Percentiles rank a stretch among this genome's conserved stretches.
Conservation (phyloP, 2,797 vertebrate species). For the Sphenodon punctatus region DNA sequence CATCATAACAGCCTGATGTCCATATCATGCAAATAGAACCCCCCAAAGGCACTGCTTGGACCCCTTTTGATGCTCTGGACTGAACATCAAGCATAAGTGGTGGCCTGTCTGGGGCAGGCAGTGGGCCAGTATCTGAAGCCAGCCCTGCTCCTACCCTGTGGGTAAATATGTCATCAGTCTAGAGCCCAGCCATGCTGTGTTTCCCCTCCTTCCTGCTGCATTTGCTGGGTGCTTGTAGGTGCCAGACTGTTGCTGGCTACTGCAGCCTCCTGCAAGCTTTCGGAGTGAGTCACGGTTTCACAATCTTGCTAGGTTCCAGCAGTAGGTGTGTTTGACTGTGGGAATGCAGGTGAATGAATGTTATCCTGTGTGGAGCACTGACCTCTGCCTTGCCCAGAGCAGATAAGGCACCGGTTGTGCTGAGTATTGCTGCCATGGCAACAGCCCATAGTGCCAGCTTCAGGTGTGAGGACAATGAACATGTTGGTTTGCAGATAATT, state of each 20-base stretch:
- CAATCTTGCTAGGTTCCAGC: background rate
- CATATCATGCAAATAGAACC: background rate
- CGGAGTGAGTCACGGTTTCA: background rate
- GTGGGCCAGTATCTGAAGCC: no score
- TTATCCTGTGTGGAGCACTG: no score
- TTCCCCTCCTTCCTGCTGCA: background rate
- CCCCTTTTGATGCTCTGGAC: no score
- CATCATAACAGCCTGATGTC: no score
- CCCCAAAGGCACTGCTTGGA: background rate
- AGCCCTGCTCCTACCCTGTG: background rate
- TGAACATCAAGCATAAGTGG: background rate
- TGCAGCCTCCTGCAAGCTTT: background rate
- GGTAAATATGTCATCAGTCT: background rate
- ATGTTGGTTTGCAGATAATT: background rate
- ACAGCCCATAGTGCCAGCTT: background rate
- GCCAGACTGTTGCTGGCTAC: background rate
- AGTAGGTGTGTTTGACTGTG: background rate
- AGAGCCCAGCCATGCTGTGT: background rate
- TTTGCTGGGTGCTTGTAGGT: background rate
- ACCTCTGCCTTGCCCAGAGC: no score
- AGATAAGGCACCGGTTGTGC: no score
- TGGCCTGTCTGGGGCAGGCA: background rate
- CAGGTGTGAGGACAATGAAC: no score
- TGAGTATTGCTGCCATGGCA: background rate
- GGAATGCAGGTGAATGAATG: background rate